Evolutionary conservation across 2,797 vertebrate genomes (phyloP).

Genomic region (Pangasius djambal): DNA sequence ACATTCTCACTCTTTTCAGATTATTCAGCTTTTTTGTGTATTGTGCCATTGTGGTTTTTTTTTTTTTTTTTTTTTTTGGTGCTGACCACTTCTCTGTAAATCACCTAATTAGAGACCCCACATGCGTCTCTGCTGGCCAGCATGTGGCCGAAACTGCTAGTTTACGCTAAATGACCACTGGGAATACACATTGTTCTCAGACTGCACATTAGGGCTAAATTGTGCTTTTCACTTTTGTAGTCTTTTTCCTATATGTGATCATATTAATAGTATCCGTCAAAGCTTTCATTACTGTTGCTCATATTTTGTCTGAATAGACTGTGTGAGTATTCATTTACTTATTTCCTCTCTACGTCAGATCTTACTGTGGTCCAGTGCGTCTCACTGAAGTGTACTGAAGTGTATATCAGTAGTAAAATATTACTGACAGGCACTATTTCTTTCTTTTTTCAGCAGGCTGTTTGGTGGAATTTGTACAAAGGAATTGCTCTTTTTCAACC

Average conservation of each 20-base stretch:
- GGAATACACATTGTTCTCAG: slow-evolving; percentile 7
- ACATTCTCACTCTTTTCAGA: background rate
- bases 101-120: slow-evolving; percentile 22
- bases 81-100: slow-evolving; percentile 3
- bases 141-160: slow-evolving; percentile 17
- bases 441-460: background rate
- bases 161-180: slow-evolving; percentile 17
- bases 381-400: slow-evolving; percentile 43
- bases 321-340: slow-evolving; percentile 14
- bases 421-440: slow-evolving; percentile 29
- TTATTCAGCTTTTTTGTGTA: background rate
- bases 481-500: slow-evolving; percentile 25
- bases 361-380: slow-evolving; percentile 36
- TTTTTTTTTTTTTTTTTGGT: background rate
- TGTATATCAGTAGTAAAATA: background rate
- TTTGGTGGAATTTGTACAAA: slow-evolving; percentile 21
- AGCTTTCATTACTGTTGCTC: background rate
- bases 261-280: slow-evolving; percentile 12
- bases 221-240: background rate
- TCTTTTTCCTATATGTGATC: slow-evolving; percentile 6
- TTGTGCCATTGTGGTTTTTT: background rate
- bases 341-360: background rate
- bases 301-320: background rate
- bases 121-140: background rate
- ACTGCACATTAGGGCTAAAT: slow-evolving; percentile 18